Conservation (phyloP, 1,140 invertebrate species). For the Drosophila busckii region DNA sequence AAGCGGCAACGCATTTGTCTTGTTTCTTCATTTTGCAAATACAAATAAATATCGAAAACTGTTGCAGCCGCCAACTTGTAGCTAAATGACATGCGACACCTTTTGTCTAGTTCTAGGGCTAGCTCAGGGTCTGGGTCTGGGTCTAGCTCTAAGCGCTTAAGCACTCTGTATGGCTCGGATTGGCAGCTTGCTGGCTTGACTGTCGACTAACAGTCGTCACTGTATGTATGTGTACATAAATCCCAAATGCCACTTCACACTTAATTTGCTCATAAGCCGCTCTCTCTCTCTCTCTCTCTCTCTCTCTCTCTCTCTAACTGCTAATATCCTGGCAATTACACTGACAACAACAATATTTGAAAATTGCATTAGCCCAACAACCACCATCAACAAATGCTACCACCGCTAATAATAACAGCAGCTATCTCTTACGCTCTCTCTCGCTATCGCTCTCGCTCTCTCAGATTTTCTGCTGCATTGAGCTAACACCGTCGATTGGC, state of each 20-base stretch:
- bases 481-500: not conserved
- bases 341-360: constrained; percentile 66
- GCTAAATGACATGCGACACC: constrained; percentile 67
- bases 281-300: too few relatives aligned
- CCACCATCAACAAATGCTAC: constrained; percentile 12
- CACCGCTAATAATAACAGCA: not conserved
- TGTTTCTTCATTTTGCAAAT: constrained; percentile 55
- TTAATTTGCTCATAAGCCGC: constrained; percentile 77
- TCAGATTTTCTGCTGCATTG: constrained; percentile 28
- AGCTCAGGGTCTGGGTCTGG: constrained; percentile 4
- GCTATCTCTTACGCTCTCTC: not conserved
- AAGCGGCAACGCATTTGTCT: constrained; percentile 19
- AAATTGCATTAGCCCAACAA: constrained; percentile 48
- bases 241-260: constrained; percentile 75
- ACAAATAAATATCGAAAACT: constrained; percentile 3
- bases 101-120: constrained; percentile 52
- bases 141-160: constrained; percentile 36
- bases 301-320: too few relatives aligned
- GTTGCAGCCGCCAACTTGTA: too few relatives aligned
- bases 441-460: not conserved
- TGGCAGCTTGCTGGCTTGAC: constrained; percentile 3
- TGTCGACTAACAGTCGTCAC: constrained; percentile 5
- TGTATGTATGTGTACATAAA: constrained; percentile 38
- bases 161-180: constrained; percentile 1
- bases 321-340: constrained; percentile 71